These are phyloP conservation scores for Berghia stephanieae DNA, from an alignment of 1,140 invertebrate species.

Conservation along the genomic window DNA sequence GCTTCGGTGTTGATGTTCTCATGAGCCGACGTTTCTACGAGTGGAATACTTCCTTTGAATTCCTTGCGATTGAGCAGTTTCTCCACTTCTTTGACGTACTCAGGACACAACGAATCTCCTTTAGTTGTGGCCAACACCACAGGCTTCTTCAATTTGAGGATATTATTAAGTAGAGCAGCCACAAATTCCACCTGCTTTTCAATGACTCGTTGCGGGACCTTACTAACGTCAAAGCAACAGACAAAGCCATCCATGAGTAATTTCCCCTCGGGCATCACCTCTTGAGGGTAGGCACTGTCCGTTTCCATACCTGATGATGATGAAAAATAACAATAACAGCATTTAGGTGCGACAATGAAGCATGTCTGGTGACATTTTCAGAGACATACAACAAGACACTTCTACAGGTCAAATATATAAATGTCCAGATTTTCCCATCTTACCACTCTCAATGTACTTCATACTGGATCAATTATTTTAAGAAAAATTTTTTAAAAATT, in stretches of 20 bases:
- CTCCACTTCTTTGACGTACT: slow-evolving; percentile 88
- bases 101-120: slow-evolving; percentile 91
- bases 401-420: too few species aligned
- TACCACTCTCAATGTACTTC: too few species aligned
- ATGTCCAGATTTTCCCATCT: too few species aligned
- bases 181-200: slow-evolving; percentile 72
- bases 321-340: slow-evolving; percentile 15
- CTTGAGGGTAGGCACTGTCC: slow-evolving; percentile 95
- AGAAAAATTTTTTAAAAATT: too few species aligned
- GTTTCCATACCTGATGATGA: slow-evolving; percentile 71
- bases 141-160: slow-evolving; percentile 82
- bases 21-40: slow-evolving; percentile 95
- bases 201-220: slow-evolving; percentile 80
- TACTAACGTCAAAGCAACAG: slow-evolving; percentile 94
- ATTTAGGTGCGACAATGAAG: too few species aligned
- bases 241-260: slow-evolving; percentile 95
- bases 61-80: slow-evolving; percentile 89
- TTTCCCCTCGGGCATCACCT: slow-evolving; percentile 91
- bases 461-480: too few species aligned
- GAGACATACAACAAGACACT: too few species aligned
- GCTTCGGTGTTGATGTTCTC: slow-evolving; percentile 97
- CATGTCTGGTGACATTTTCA: too few species aligned
- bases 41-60: slow-evolving; percentile 85
- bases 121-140: slow-evolving; percentile 95
- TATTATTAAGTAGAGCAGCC: slow-evolving; percentile 55